Conservation (phyloP, 2,113 vertebrate genomes). For the Syngnathus scovelli region DNA sequence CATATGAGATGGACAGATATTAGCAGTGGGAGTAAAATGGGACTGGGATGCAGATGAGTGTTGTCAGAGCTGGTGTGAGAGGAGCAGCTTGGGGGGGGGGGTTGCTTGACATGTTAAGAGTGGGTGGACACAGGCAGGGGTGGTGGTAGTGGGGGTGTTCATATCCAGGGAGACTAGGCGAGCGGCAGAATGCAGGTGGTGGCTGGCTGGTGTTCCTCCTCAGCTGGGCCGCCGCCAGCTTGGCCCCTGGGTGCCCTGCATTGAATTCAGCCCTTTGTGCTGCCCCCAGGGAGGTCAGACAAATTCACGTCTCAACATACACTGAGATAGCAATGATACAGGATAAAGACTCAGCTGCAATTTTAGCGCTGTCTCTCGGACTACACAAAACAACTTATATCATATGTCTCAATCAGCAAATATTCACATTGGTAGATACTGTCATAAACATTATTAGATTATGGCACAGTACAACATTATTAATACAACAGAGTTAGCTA, state of each 20-base stretch:
- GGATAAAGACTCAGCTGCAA: constrained; percentile 66
- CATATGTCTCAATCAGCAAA: constrained; percentile 1
- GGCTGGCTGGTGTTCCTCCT: constrained; percentile 63
- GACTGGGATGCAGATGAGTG: constrained; percentile 66
- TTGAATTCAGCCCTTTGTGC: constrained; percentile 69
- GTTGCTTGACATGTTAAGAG: neutral
- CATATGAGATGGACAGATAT: constrained; percentile 67
- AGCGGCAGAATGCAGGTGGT: constrained; percentile 67
- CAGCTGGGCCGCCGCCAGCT: constrained; percentile 64
- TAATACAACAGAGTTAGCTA: neutral
- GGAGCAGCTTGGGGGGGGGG: neutral
- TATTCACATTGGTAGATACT: neutral
- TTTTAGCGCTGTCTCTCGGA: constrained; percentile 39
- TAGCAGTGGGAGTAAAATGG: constrained; percentile 55
- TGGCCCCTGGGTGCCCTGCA: constrained; percentile 61
- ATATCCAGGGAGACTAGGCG: constrained; percentile 49
- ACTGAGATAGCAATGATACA: constrained; percentile 53
- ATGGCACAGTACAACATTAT: neutral
- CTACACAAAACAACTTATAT: constrained; percentile 24
- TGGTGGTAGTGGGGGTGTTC: constrained; percentile 4
- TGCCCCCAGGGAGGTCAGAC: constrained; percentile 53
- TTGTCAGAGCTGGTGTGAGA: constrained; percentile 23
- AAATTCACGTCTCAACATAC: constrained; percentile 65
- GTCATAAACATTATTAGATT: neutral
- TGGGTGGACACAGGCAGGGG: constrained; percentile 8